Conservation (phyloP, 2,113 vertebrate species). For the Lamprotornis superbus region DNA sequence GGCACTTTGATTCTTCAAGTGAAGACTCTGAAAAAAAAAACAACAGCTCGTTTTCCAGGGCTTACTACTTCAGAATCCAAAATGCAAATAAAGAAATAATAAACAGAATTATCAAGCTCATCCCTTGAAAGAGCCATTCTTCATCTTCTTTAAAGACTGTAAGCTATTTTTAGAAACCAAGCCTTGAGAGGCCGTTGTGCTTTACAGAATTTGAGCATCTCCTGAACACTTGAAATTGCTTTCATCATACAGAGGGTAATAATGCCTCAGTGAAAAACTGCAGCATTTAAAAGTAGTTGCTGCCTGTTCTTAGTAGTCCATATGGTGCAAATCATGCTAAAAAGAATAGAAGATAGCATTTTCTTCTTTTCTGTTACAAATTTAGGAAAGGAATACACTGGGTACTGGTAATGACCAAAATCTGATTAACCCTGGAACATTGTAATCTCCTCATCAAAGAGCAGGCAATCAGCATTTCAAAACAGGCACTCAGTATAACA, state of each 20-base stretch:
- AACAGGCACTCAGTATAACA: not conserved
- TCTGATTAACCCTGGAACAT: slow-evolving; percentile 22
- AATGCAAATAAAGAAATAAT: slow-evolving; percentile 21
- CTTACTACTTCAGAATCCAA: not conserved
- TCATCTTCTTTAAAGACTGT: not conserved
- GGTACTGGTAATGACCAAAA: not conserved
- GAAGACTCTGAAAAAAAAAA: not conserved
- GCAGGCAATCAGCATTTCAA: not conserved
- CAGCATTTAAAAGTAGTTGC: slow-evolving; percentile 13
- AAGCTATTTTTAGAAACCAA: slow-evolving; percentile 15
- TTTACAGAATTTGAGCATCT: not conserved
- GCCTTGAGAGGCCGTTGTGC: not conserved
- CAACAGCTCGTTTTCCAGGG: not conserved
- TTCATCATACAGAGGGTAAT: not conserved
- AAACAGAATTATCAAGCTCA: not conserved
- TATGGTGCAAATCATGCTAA: slow-evolving; percentile 24
- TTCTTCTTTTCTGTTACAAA: slow-evolving; percentile 20
- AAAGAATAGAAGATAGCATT: slow-evolving; percentile 6
- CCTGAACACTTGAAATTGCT: slow-evolving; percentile 22
- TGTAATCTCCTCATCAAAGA: not conserved
- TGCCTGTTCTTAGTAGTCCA: slow-evolving; percentile 19
- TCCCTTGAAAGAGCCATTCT: slow-evolving; percentile 12
- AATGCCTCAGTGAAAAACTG: not conserved
- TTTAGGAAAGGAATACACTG: not conserved
- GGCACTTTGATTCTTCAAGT: not conserved